A percentile compares a stretch with the other conserved stretches of the same genome.
Conservation (phyloP, 92 coral and sea anemone species). For the Isaurus tuberculatus region DNA sequence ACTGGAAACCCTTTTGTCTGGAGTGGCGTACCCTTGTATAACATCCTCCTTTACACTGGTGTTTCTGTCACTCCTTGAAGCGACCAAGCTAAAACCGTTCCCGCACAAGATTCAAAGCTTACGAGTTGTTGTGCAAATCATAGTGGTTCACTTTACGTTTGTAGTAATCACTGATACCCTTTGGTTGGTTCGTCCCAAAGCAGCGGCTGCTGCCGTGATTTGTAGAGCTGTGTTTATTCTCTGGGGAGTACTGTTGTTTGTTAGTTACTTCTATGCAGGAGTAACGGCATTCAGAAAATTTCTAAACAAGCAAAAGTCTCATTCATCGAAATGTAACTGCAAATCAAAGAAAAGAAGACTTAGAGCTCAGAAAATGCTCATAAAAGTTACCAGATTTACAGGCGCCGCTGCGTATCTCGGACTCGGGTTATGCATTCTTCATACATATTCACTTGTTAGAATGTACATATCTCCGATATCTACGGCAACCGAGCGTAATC, state of each 20-base stretch:
- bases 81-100: slow-evolving; percentile 25
- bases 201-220: slow-evolving; percentile 14
- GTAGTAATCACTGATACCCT: not conserved
- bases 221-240: slow-evolving; percentile 21
- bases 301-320: not conserved
- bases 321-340: not conserved
- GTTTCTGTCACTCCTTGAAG: slow-evolving; percentile 34
- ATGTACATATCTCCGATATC: slow-evolving; percentile 8
- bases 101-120: slow-evolving; percentile 21
- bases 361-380: slow-evolving; percentile 1
- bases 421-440: slow-evolving; percentile 24
- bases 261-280: slow-evolving; percentile 32
- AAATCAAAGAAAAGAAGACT: slow-evolving; percentile 6
- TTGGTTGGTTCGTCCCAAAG: not conserved
- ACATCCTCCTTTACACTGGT: slow-evolving; percentile 33
- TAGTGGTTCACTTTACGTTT: not conserved
- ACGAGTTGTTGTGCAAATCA: slow-evolving; percentile 1
- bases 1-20: slow-evolving; percentile 20
- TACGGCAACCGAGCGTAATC: slow-evolving; percentile 6
- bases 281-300: slow-evolving; percentile 10
- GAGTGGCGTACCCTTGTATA: slow-evolving; percentile 22
- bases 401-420: slow-evolving; percentile 36
- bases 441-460: slow-evolving; percentile 14
- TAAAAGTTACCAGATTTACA: slow-evolving; percentile 31
- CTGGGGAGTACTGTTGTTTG: slow-evolving; percentile 30